Evolutionary conservation across 2,113 vertebrate species (phyloP), one percentile per base, ranked within the genome.

Genomic region (Centropus unirufus): DNA sequence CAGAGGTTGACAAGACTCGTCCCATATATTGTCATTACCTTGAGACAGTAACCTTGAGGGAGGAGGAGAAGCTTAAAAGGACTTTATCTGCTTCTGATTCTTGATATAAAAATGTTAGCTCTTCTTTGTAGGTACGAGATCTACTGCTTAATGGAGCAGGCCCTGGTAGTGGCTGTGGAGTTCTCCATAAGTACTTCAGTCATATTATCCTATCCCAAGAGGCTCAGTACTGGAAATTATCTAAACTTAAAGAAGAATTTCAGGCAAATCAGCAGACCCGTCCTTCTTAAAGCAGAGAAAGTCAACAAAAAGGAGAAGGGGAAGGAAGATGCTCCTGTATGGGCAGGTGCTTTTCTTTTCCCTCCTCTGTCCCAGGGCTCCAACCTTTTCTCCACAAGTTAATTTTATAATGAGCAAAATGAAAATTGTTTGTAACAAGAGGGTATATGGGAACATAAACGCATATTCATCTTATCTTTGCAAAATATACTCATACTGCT

Each of bases 1-100:
- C 20, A 39, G 81, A 87, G n/a, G 39, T 16, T 91, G 87, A 84
- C 62, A 74, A 49, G 73, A 91, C 62, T 84, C 15, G 29, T 75
- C 44, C 88, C 66, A 24, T 87, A 55, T 58, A 78, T 87, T 84
- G 46, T 86, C 62, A 77, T 89, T 96, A 93, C 11, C 18, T 69
- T 64, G 63, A 83, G 55, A 66, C 5, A 42, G 63, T 81, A 87
- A 90, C 95, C 89, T 95, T 93, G 82, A 90, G 82, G 85, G 82
- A 90, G 51, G 67, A 85, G 27, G 81, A 95, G 63, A 81, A 87
- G n/a, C 59, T 78, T 91, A 84, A 92, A 78, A 67, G 61, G 73
- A 55, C 57, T 92, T 83, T 42, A 91, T 92, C 81, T 92, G 36
- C 66, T 81, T 87, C 83, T 74, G 34, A 74, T 62, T 79, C 61